Conservation (phyloP, 2,113 vertebrate species). For the Bostrychus sinensis region DNA sequence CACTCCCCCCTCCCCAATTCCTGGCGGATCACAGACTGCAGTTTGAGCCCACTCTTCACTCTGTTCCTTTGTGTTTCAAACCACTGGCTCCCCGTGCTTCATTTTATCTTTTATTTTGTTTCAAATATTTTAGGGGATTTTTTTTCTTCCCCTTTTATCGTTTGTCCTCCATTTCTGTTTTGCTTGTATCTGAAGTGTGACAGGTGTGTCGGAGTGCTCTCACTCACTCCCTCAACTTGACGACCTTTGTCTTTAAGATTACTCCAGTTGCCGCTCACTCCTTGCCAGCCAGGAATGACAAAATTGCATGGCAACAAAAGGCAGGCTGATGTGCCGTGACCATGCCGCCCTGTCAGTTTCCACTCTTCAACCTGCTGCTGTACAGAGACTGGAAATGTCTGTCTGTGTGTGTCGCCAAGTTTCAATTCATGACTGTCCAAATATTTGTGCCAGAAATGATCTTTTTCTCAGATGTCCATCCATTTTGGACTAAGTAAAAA, state of each 20-base stretch:
- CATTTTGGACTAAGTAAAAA: slow-evolving; percentile 11
- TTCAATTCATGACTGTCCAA: slow-evolving; percentile 16
- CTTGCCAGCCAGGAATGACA: slow-evolving; percentile 60
- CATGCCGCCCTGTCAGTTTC: slow-evolving; percentile 48
- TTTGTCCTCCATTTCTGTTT: slow-evolving; percentile 25
- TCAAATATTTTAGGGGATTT: slow-evolving; percentile 45
- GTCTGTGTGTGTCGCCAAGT: slow-evolving; percentile 13
- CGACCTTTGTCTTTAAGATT: slow-evolving; percentile 76
- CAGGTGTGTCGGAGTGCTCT: slow-evolving; percentile 73
- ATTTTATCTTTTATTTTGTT: slow-evolving; percentile 48
- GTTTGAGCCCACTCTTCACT: slow-evolving; percentile 41
- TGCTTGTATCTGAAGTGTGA: slow-evolving; percentile 58
- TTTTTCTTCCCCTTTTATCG: slow-evolving; percentile 29
- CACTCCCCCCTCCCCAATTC: slow-evolving; percentile 36
- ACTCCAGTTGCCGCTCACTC: slow-evolving; percentile 50
- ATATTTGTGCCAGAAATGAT: neutral
- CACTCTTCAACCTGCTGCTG: slow-evolving; percentile 42
- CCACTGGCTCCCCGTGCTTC: slow-evolving; percentile 50
- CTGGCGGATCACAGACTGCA: slow-evolving; percentile 46
- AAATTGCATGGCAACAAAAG: slow-evolving; percentile 68
- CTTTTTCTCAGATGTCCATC: slow-evolving; percentile 31
- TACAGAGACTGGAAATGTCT: slow-evolving; percentile 26
- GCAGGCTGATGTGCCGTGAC: slow-evolving; percentile 64
- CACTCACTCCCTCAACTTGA: slow-evolving; percentile 69
- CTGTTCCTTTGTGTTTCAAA: slow-evolving; percentile 58